These are phyloP conservation scores for honey bee (Apis mellifera) DNA, from an alignment of 1,140 invertebrate genomes.

Conservation along the genomic window DNA sequence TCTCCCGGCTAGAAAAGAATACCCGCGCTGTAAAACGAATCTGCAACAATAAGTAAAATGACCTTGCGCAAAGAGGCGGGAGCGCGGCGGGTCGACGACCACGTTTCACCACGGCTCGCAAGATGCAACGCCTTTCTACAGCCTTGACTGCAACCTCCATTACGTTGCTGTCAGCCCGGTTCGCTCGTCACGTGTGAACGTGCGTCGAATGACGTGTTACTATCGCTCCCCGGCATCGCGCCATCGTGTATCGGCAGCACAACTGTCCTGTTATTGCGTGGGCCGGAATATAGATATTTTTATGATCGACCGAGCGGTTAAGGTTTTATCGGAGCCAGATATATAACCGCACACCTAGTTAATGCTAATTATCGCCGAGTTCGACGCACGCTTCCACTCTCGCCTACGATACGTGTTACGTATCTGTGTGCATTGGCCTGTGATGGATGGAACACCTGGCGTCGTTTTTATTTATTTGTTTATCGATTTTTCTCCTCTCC, in stretches of 20 bases:
- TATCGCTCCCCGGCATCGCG: constrained; percentile 20
- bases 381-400: not conserved
- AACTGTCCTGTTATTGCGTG: not conserved
- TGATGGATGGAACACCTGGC: too few relatives aligned
- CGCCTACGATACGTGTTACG: too few relatives aligned
- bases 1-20: not conserved
- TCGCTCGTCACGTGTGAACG: constrained; percentile 49
- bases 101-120: constrained; percentile 27
- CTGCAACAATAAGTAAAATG: constrained; percentile 54
- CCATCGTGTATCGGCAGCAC: not conserved
- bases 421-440: not conserved
- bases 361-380: not conserved
- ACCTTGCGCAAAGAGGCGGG: constrained; percentile 56
- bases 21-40: constrained; percentile 33
- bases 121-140: constrained; percentile 64
- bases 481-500: too few relatives aligned
- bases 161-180: constrained; percentile 30
- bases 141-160: constrained; percentile 67
- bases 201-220: constrained; percentile 48
- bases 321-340: not conserved
- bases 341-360: not conserved
- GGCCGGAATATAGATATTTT: constrained; percentile 5
- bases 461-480: too few relatives aligned
- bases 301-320: not conserved
- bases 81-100: constrained; percentile 52